A percentile compares a stretch with the other conserved stretches of the same genome.
phyloP scores from a whole-genome alignment of 1,140 invertebrate species.

The Drosophila sp. region DNA sequence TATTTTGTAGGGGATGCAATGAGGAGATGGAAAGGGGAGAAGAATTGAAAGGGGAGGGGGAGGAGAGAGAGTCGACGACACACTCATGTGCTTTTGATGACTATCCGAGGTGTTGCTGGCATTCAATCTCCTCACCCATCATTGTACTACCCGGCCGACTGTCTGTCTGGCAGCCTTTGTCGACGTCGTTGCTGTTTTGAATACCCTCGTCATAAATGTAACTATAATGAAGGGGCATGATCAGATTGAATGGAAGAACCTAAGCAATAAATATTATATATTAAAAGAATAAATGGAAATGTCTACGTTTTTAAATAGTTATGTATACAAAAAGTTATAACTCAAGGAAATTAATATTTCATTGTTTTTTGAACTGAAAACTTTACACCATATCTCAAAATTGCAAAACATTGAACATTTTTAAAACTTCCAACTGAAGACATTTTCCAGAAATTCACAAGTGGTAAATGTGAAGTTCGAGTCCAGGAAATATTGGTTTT shows the following conservation, averaged over 20 bases:
- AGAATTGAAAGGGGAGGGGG: not conserved
- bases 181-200: slow-evolving; percentile 4
- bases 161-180: slow-evolving; percentile 45
- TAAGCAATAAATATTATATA: too few species aligned
- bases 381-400: too few species aligned
- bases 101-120: slow-evolving; percentile 34
- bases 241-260: not conserved
- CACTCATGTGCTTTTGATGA: slow-evolving; percentile 54
- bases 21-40: not conserved
- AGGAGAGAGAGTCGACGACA: not conserved
- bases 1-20: slow-evolving; percentile 1
- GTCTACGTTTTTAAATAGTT: too few species aligned
- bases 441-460: too few species aligned
- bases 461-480: too few species aligned
- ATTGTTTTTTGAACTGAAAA: too few species aligned
- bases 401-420: too few species aligned
- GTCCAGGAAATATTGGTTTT: too few species aligned
- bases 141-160: slow-evolving; percentile 13
- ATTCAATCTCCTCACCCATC: slow-evolving; percentile 8
- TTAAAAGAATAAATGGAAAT: too few species aligned
- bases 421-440: too few species aligned
- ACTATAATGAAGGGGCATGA: not conserved
- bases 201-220: slow-evolving; percentile 12
- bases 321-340: too few species aligned
- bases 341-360: too few species aligned